Percentiles rank a stretch among this genome's conserved stretches.
Evolutionary conservation across 2,113 vertebrate genomes (phyloP).

Genomic region (Malurus elegans): DNA sequence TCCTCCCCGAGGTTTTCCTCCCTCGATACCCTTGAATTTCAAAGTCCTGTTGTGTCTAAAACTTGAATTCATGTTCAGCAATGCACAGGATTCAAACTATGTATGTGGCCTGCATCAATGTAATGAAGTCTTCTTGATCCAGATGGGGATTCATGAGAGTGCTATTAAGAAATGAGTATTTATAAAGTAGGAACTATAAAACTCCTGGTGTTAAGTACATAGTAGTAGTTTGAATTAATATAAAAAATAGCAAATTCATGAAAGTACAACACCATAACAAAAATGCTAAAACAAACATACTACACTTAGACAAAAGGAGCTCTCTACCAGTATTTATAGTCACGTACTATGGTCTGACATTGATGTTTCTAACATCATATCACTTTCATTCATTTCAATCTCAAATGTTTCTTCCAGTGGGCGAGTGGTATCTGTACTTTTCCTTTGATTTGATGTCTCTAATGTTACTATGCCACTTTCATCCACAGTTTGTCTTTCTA

Average conservation of each 20-base stretch:
- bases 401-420: slow-evolving; percentile 88
- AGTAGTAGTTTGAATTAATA: slow-evolving; percentile 2
- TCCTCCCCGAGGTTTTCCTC: neutral
- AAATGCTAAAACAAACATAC: slow-evolving; percentile 36
- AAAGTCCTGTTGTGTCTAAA: neutral
- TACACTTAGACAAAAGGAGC: neutral
- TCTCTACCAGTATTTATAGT: neutral
- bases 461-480: slow-evolving; percentile 82
- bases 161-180: neutral
- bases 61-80: neutral
- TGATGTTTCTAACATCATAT: slow-evolving; percentile 95
- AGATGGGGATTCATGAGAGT: neutral
- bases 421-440: slow-evolving; percentile 82
- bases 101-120: neutral
- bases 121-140: neutral
- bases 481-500: slow-evolving; percentile 80
- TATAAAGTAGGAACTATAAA: neutral
- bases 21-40: neutral
- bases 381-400: slow-evolving; percentile 97
- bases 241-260: slow-evolving; percentile 59
- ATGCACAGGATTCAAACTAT: neutral
- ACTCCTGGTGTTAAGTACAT: neutral
- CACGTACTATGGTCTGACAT: slow-evolving; percentile 96
- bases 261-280: slow-evolving; percentile 50
- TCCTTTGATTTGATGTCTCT: slow-evolving; percentile 83